These are phyloP conservation scores for Hyles euphorbiae DNA, from an alignment of 1,140 invertebrate species.

Conservation along the genomic window DNA sequence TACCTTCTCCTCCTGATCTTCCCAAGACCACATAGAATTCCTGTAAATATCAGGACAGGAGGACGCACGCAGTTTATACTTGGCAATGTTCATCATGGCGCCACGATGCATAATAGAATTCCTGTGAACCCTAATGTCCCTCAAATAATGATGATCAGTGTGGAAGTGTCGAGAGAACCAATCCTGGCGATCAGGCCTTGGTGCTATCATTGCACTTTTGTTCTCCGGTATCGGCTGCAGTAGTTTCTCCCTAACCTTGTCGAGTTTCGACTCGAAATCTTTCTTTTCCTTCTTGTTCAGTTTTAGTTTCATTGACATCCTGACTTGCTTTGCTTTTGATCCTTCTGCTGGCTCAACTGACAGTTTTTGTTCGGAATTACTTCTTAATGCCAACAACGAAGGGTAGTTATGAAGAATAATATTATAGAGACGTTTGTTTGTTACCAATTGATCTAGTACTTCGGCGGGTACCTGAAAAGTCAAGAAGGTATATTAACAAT, in stretches of 20 bases:
- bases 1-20: constrained; percentile 82
- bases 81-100: constrained; percentile 87
- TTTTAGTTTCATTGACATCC: constrained; percentile 79
- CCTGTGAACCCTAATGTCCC: constrained; percentile 84
- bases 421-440: constrained; percentile 81
- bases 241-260: constrained; percentile 51
- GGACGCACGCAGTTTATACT: constrained; percentile 89
- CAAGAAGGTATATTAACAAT: not conserved
- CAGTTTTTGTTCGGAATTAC: constrained; percentile 79
- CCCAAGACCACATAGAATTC: constrained; percentile 91
- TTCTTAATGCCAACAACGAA: constrained; percentile 79
- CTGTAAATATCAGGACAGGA: constrained; percentile 93
- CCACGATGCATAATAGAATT: constrained; percentile 91
- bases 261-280: constrained; percentile 57
- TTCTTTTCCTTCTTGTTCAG: constrained; percentile 70
- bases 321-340: constrained; percentile 73
- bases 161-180: constrained; percentile 78
- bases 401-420: constrained; percentile 85
- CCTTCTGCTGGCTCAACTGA: constrained; percentile 60
- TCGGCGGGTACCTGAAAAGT: constrained; percentile 79
- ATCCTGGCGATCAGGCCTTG: constrained; percentile 40
- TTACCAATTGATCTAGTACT: constrained; percentile 80
- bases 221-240: constrained; percentile 64
- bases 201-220: constrained; percentile 43
- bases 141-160: constrained; percentile 82